Evolutionary conservation across 2,888 invertebrate species (phyloP).

Genomic region (Lycaena phlaeas): DNA sequence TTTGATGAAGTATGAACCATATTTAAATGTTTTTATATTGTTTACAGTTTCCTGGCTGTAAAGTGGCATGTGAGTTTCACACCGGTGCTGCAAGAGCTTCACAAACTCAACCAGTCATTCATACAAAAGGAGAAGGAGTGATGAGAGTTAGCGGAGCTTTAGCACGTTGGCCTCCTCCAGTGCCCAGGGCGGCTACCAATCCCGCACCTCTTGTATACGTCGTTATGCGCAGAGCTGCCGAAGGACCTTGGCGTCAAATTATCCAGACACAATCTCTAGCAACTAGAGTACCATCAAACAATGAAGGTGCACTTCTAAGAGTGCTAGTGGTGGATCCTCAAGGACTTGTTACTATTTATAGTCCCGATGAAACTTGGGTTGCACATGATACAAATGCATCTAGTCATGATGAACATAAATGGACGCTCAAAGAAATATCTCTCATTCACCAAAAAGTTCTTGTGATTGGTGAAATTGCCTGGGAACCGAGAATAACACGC

Average conservation of each 20-base stretch:
- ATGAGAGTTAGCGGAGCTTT: constrained; percentile 76
- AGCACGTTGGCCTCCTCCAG: constrained; percentile 77
- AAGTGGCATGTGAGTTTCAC: constrained; percentile 80
- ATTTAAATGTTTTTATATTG: too few relatives aligned
- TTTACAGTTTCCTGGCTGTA: constrained; percentile 80
- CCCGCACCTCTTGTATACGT: constrained; percentile 78
- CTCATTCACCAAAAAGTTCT: constrained; percentile 81
- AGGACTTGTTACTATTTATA: constrained; percentile 80
- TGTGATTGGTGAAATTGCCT: constrained; percentile 81
- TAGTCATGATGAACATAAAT: constrained; percentile 64
- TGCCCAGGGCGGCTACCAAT: constrained; percentile 69
- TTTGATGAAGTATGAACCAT: too few relatives aligned
- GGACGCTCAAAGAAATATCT: constrained; percentile 78
- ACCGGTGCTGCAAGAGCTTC: constrained; percentile 74
- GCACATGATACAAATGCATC: constrained; percentile 70
- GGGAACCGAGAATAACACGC: constrained; percentile 78
- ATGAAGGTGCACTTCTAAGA: constrained; percentile 76
- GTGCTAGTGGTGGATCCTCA: constrained; percentile 80
- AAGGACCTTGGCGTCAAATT: constrained; percentile 77
- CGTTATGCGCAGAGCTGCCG: constrained; percentile 77
- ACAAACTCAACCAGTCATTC: constrained; percentile 79
- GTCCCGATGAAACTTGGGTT: constrained; percentile 75
- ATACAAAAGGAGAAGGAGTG: constrained; percentile 79
- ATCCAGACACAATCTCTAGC: constrained; percentile 78
- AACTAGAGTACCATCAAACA: constrained; percentile 76